Base-by-base conservation (phyloP, 1,140 invertebrate species). In the Hermatobates lingyangjiaoensis region DNA sequence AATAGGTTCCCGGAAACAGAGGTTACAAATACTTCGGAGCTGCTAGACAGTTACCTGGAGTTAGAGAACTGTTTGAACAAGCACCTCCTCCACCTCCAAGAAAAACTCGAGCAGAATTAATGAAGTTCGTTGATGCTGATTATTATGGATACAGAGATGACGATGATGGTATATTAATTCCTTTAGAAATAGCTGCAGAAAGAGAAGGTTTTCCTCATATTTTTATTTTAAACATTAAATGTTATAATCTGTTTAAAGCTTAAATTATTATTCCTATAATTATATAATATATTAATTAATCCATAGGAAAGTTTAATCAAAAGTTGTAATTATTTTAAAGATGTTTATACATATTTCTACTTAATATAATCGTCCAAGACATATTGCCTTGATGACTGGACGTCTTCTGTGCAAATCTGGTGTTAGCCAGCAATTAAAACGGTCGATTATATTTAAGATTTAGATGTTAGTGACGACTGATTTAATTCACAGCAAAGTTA, bases 11-110 rank as follows among this genome's bases (percentile, higher is more conserved):
- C 0, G 93, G 95, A 27, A 96, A 95, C 69, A 76, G 89, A 61
- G 95, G 96, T 0, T 99, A 99, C 64, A 97, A 98, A 70, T 99
- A 99, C 70, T 99, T 99, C 70, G 96, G 95, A 49, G 96, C 95
- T 28, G 93, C 95, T 0, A 95, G 97, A 69, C 94, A 98, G 71
- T 71, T 99, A 58, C 96, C 96, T 20, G 84, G 96, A 40, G 96
- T 99, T 7, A 72, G 92, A 55, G 95, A 98, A 68, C 65, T 99
- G 12, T 99, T 99, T 72, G 89, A 97, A 66, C 87, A 96, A 66
- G 90, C 94, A 66, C 86, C 89, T 21, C 87, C 87, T 5, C 77
- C 81, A 21, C 81, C 85, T 0, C 83, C 86, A 0, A 72, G 88
- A 42, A 93, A 94, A 68, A 94, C 90, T 0, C 75, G 93, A 48